phyloP scores from a whole-genome alignment of 2,113 vertebrate species.

The Aplodontia rufa region DNA sequence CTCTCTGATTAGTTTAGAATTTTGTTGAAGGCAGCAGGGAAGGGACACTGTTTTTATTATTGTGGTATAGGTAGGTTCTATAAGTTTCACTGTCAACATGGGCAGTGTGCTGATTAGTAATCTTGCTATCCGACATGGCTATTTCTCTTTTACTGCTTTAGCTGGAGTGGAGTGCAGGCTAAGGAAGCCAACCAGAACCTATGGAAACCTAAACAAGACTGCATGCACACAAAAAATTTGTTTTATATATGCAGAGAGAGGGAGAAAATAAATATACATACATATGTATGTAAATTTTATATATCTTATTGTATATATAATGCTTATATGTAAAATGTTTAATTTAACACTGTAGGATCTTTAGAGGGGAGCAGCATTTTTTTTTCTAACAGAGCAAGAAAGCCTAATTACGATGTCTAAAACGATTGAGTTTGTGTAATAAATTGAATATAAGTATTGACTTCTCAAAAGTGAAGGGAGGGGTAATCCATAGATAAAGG shows the following conservation, averaged over 20 bases:
- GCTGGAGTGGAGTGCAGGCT: neutral
- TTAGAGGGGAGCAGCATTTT: neutral
- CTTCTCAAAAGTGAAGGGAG: slow-evolving; percentile 5
- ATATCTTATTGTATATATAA: too few species aligned
- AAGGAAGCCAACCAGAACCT: neutral
- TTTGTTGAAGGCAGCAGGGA: neutral
- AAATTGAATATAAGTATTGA: slow-evolving; percentile 22
- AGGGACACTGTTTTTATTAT: neutral
- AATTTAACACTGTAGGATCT: neutral
- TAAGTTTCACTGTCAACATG: neutral
- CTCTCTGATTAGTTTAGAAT: neutral
- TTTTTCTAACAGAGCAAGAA: slow-evolving; percentile 2
- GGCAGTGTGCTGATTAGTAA: neutral
- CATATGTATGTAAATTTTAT: too few species aligned
- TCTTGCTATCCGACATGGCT: neutral
- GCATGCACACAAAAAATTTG: too few species aligned
- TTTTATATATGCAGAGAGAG: too few species aligned
- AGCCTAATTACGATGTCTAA: neutral
- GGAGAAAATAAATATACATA: too few species aligned
- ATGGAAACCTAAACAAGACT: neutral
- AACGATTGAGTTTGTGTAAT: neutral
- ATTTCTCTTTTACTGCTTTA: neutral
- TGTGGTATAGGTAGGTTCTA: neutral
- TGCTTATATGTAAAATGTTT: neutral
- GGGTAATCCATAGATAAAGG: neutral